Evolutionary conservation across 2,113 vertebrate species (phyloP), one percentile per base, ranked within the genome.

Genomic region (Sprattus sprattus): DNA sequence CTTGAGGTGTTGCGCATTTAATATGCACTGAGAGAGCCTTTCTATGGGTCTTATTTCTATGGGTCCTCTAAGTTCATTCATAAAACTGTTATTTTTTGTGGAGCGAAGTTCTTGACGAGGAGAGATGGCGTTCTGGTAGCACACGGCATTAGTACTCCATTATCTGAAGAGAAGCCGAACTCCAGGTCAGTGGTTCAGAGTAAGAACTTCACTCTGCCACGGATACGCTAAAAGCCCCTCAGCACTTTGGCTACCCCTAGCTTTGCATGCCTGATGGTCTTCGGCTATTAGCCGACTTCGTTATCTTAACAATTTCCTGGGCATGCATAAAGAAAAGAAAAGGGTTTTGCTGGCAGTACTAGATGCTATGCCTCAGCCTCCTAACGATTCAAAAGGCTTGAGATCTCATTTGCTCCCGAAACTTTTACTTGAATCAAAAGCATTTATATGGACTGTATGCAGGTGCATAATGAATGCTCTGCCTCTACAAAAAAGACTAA

Each of bases 51-150:
- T 45, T 78, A 49, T n/a, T 50, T 32, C 25, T 82, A 57, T 83
- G 83, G 83, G 45, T 81, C 84, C 80, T 86, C 82, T 87, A 85
- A 87, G 82, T 75, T 84, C 44, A 86, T 89, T 86, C 86, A 57
- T 81, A 44, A 85, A 39, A 82, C n/a, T 82, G 46, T 28, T 11
- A 20, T 18, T 57, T 22, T 60, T 60, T 60, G 71, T 2, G 71
- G 11, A 4, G 28, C 3, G 71, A 25, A 8, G 11, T 71, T 71
- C n/a, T 28, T 25, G 64, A 71, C 10, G 4, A 71, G 28, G 64
- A 13, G 64, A 71, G 64, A 32, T 25, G 7, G 8, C 10, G 64
- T 71, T 32, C 64, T 25, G 25, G 9, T 71, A 39, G 39, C 10
- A 9, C 64, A 87, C 83, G 60, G 20, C 54, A 64, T 25, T 52